Evolutionary conservation across 2,797 vertebrate genomes (phyloP).

Genomic region (Poecilia gillii): DNA sequence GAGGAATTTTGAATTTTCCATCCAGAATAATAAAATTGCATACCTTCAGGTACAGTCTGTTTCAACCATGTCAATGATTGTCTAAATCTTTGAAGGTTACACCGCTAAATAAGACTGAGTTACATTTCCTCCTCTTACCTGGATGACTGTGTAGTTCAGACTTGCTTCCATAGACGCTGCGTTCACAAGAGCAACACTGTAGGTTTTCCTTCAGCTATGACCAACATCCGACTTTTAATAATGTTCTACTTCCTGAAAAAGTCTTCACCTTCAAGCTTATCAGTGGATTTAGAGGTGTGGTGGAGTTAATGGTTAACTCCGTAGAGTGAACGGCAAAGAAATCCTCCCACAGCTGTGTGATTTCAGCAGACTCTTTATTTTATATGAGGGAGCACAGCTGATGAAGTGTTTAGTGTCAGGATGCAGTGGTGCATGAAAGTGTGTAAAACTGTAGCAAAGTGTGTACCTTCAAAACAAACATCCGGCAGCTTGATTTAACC

Average conservation of each 20-base stretch:
- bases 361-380: slow-evolving; percentile 71
- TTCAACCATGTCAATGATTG: slow-evolving; percentile 61
- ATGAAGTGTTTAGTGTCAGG: slow-evolving; percentile 54
- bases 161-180: background rate
- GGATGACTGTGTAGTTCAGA: background rate
- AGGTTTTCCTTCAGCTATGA: background rate
- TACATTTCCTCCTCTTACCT: slow-evolving; percentile 3
- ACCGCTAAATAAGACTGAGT: slow-evolving; percentile 10
- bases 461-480: slow-evolving; percentile 34
- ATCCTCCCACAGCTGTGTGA: slow-evolving; percentile 5
- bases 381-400: slow-evolving; percentile 58
- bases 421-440: slow-evolving; percentile 47
- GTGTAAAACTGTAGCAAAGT: slow-evolving; percentile 22
- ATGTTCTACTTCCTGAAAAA: slow-evolving; percentile 1
- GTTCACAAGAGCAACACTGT: background rate
- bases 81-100: slow-evolving; percentile 11
- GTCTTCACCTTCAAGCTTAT: slow-evolving; percentile 38
- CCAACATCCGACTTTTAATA: slow-evolving; percentile 4
- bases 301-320: slow-evolving; percentile 61
- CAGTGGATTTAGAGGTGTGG: slow-evolving; percentile 31
- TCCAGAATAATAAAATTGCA: background rate
- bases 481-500: slow-evolving; percentile 20
- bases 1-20: background rate
- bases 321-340: background rate
- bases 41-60: background rate